Percentiles rank a stretch among this genome's conserved stretches.
Evolutionary conservation across 2,797 vertebrate species (phyloP).

Genomic region (Enoplosus armatus): DNA sequence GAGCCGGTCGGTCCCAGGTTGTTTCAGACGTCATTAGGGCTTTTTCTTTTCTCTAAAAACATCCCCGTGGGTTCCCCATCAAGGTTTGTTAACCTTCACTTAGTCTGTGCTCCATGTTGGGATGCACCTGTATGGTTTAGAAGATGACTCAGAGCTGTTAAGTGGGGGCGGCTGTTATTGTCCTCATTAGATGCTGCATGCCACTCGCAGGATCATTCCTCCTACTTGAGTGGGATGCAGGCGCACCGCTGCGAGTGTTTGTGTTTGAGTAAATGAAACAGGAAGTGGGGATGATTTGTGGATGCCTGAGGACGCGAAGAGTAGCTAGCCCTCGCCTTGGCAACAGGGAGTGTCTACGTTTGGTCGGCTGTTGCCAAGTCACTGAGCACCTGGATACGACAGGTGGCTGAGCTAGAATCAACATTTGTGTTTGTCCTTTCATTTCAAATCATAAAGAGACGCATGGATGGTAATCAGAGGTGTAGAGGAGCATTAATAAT

Average conservation of each 20-base stretch:
- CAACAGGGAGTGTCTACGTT: constrained; percentile 74
- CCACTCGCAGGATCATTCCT: constrained; percentile 47
- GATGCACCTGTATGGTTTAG: constrained; percentile 68
- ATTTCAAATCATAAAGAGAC: constrained; percentile 44
- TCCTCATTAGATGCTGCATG: constrained; percentile 58
- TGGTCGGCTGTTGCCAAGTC: constrained; percentile 65
- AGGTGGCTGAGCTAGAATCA: constrained; percentile 77
- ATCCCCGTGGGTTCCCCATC: constrained; percentile 31
- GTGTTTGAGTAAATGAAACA: constrained; percentile 60
- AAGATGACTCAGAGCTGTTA: constrained; percentile 76
- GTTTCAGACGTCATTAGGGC: constrained; percentile 19
- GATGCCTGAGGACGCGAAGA: constrained; percentile 46
- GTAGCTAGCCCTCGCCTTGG: constrained; percentile 57
- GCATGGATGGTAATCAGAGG: constrained; percentile 11
- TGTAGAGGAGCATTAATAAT: constrained; percentile 28
- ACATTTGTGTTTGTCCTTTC: constrained; percentile 66
- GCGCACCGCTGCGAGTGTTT: constrained; percentile 15
- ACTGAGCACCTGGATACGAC: constrained; percentile 56
- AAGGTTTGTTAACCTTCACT: constrained; percentile 48
- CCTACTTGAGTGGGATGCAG: constrained; percentile 45
- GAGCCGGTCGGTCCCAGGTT: constrained; percentile 24
- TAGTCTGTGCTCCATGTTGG: constrained; percentile 41
- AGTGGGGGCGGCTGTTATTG: constrained; percentile 59
- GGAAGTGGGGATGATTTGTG: constrained; percentile 60
- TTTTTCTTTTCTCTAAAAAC: constrained; percentile 16